Evolutionary conservation across 2,113 vertebrate genomes (phyloP).

Genomic region (Polypterus senegalus): DNA sequence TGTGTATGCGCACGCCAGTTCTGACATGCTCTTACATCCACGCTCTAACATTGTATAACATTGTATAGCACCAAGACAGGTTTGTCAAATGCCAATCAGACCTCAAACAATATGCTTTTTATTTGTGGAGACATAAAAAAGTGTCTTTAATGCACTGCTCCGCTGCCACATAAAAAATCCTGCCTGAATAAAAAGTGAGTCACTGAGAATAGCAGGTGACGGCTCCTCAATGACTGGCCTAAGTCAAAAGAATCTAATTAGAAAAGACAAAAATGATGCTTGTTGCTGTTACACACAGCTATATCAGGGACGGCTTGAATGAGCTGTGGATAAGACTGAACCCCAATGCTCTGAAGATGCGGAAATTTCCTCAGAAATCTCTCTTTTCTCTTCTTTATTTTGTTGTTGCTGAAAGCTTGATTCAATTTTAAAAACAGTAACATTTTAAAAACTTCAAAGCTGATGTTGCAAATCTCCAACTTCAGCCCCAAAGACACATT

Average conservation of each 20-base stretch:
- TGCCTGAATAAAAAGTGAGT: slow-evolving; percentile 64
- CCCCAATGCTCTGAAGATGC: too few species aligned
- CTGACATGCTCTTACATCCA: slow-evolving; percentile 73
- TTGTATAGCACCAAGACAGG: slow-evolving; percentile 70
- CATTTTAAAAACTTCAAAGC: too few species aligned
- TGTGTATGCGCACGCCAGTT: slow-evolving; percentile 38
- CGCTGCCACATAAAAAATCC: slow-evolving; percentile 63
- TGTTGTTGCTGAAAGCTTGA: too few species aligned
- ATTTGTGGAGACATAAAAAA: slow-evolving; percentile 79
- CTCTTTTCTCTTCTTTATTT: too few species aligned
- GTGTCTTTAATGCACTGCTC: slow-evolving; percentile 64
- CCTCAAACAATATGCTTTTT: slow-evolving; percentile 73
- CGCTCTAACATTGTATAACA: slow-evolving; percentile 67
- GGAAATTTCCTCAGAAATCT: too few species aligned
- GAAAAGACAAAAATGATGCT: slow-evolving; percentile 67
- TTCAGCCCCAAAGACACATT: too few species aligned
- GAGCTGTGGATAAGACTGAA: slow-evolving; percentile 24
- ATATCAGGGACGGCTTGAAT: slow-evolving; percentile 73
- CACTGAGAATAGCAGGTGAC: slow-evolving; percentile 67
- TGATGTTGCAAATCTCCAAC: too few species aligned
- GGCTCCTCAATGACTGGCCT: slow-evolving; percentile 70
- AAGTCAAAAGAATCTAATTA: slow-evolving; percentile 80
- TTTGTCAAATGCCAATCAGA: slow-evolving; percentile 80
- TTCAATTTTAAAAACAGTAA: too few species aligned
- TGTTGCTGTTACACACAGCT: slow-evolving; percentile 73